Percentiles rank a stretch among this genome's conserved stretches.
Conservation (phyloP, 1,140 invertebrate genomes). For the Argopecten irradians region DNA sequence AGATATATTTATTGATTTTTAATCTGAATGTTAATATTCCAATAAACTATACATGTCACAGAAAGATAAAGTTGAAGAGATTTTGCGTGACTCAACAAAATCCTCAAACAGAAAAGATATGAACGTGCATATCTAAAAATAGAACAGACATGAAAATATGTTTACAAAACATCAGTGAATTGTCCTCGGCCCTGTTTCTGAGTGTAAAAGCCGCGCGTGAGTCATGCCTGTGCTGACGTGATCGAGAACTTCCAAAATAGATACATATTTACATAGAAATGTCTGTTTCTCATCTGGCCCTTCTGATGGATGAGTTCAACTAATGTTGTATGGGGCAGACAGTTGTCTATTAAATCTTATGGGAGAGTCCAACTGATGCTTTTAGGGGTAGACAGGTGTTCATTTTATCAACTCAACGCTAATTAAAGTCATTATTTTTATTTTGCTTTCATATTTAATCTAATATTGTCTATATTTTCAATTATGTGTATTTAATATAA, state of each 20-base stretch:
- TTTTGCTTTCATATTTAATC: too few relatives aligned
- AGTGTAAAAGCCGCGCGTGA: not conserved
- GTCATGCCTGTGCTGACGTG: not conserved
- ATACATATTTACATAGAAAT: not conserved
- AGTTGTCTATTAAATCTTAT: too few relatives aligned
- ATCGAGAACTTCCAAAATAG: not conserved
- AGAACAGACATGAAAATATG: not conserved
- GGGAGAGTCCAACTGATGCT: too few relatives aligned
- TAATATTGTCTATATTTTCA: too few relatives aligned
- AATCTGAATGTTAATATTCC: too few relatives aligned
- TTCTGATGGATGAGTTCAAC: not conserved
- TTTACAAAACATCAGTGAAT: not conserved
- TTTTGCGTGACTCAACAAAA: not conserved
- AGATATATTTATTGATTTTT: too few relatives aligned
- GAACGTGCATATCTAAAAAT: slow-evolving; percentile 18
- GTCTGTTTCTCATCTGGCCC: not conserved
- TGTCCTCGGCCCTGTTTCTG: not conserved
- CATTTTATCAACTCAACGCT: too few relatives aligned
- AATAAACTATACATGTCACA: too few relatives aligned
- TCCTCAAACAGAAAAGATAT: not conserved
- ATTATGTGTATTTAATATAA: too few relatives aligned
- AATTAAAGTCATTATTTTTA: too few relatives aligned
- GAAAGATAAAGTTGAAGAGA: too few relatives aligned
- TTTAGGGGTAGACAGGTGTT: too few relatives aligned
- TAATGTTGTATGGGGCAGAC: not conserved